Base-by-base conservation (phyloP, 2,113 vertebrate genomes). In the Mirounga angustirostris region DNA sequence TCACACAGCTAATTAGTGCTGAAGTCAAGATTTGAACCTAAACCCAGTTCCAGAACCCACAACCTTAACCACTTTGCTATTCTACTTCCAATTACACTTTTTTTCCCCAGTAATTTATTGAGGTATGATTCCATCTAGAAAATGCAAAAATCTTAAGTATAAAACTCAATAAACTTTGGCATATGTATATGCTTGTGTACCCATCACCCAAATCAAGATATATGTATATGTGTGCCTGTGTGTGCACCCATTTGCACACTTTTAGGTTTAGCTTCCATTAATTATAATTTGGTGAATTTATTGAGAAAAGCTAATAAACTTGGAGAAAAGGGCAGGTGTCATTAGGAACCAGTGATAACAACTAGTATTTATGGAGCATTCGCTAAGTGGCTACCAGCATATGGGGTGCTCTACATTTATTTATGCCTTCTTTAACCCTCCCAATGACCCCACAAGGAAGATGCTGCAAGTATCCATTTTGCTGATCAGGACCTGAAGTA, bases 61-160 rank as follows among this genome's bases (percentile, higher is more conserved):
- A 88, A 52, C 26, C 30, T 87, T 80, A 80, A 94, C 59, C n/a
- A 59, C n/a, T 94, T 58, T 81, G 14, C 50, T 90, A 46, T 89
- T 74, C 33, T 91, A 19, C n/a, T 94, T 89, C 81, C 79, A 43
- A 56, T 30, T 83, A 91, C 3, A 71, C 36, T 11, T 79, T 81
- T 63, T 71, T 14, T 7, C 22, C 10, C n/a, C 71, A 92, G 40
- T 92, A 96, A 93, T 69, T 79, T 73, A 97, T 9, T 81, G 30
- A 97, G 30, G 87, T 28, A 69, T 83, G 33, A 84, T 84, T 94
- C 58, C 15, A 82, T 90, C 79, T 40, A 87, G 19, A 92, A 83
- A 82, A 79, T 56, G 9, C 8, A 83, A 61, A 96, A 84, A 73
- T 86, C 21, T 28, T 86, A 91, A 78, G n/a, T 54, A 54, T 28